Conservation (phyloP, 2,797 vertebrate species). For the Rhinella marina region DNA sequence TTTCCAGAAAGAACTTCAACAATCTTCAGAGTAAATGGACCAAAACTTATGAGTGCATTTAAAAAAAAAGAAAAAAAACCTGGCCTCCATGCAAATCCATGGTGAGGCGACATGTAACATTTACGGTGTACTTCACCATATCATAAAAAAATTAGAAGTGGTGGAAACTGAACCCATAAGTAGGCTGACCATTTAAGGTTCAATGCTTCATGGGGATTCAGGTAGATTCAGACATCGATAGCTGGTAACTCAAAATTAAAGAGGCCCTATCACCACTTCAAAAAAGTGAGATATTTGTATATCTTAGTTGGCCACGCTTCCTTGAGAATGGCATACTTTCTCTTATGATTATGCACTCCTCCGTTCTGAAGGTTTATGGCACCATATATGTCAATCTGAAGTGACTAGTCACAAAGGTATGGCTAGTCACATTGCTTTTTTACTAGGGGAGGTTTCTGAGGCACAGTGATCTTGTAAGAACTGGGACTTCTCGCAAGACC, state of each 20-base stretch:
- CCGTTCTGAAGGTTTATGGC: no score
- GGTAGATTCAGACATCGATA: not conserved
- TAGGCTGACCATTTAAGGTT: not conserved
- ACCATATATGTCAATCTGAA: no score
- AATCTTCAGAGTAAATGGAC: constrained; percentile 18
- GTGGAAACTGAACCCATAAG: not conserved
- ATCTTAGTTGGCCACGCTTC: no score
- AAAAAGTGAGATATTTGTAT: no score
- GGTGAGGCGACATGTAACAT: not conserved
- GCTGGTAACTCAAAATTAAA: not conserved
- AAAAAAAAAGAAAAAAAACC: not conserved
- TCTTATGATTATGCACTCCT: no score
- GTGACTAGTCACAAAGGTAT: no score
- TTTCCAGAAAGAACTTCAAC: not conserved
- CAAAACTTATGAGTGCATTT: not conserved
- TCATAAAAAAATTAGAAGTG: not conserved
- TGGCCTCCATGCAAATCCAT: not conserved
- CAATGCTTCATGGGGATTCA: not conserved
- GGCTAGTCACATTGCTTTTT: no score
- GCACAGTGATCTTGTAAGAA: no score
- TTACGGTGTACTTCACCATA: not conserved
- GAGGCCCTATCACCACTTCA: no score
- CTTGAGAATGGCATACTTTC: no score
- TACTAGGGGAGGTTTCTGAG: no score
- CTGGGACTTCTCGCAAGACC: no score